Evolutionary conservation across 2,888 invertebrate species (phyloP), one percentile per base, ranked within the genome.

Genomic region (Petrolisthes manimaculis): DNA sequence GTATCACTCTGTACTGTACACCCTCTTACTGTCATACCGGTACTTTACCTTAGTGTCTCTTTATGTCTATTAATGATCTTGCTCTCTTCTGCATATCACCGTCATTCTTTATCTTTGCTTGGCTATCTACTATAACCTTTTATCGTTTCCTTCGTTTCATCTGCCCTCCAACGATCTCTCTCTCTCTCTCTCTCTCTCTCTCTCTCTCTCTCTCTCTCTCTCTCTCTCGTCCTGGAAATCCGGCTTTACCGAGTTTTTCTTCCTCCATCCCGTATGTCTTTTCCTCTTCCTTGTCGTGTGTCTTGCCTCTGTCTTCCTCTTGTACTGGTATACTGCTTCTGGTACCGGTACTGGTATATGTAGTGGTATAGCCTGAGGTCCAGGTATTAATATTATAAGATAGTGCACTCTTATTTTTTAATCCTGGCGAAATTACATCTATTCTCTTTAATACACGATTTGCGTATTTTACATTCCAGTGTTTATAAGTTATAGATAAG

Each of bases 181-280:
- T 78, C 67, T 53, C 37, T 56, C 56, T 56, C 56, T 56, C 37
- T 53, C 54, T 55, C 51, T 61, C 21, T 83, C 83, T 71, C 54
- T 83, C 83, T 61, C 21, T 71, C 71, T 61, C 69, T 71, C 74
- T 71, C 83, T 83, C 83, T 69, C 24, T 81, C 61, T 61, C 61
- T 81, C 24, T 56, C 56, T 81, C 81, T 55, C 61, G 37, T 12
- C 14, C 61, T 81, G 24, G 21, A 12, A 18, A 0, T 1, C 14
- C 55, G 21, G 8, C 56, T 80, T n/a, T n/a, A 18, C 18, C 14
- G 53, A n/a, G 53, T 14, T 14, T 77, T 24, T 37, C 14, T 77
- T 24, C 5, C 14, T 77, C n/a, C 51, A 24, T 77, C 14, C 24
- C 37, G 24, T 37, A 37, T 18, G 51, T 77, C 37, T 75, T 4